Conservation (phyloP, 1,140 invertebrate species). For the Neotoxoptera formosana region DNA sequence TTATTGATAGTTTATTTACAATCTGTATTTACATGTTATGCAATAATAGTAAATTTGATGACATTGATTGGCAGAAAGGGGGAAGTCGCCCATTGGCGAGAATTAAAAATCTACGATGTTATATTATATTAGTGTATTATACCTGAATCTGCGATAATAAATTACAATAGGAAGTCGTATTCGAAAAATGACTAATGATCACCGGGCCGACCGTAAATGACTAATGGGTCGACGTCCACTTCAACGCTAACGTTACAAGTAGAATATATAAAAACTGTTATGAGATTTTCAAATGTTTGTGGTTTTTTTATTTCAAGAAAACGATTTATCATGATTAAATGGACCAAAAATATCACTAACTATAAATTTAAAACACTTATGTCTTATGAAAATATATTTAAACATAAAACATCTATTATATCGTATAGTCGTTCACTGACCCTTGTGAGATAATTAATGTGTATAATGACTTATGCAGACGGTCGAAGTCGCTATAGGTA, state of each 20-base stretch:
- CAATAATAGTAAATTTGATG: too few species aligned
- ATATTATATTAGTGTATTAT: not conserved
- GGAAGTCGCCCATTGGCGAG: too few species aligned
- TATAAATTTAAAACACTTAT: not conserved
- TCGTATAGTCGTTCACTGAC: not conserved
- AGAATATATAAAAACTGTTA: not conserved
- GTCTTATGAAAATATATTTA: not conserved
- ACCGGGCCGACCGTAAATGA: not conserved
- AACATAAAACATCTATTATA: too few species aligned
- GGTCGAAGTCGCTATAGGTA: not conserved
- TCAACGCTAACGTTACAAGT: not conserved
- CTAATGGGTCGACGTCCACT: not conserved
- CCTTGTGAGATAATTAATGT: not conserved
- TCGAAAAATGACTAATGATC: conserved; percentile 6
- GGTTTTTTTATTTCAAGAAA: not conserved
- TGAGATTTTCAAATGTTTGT: not conserved
- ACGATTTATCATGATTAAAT: not conserved
- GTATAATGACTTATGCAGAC: not conserved
- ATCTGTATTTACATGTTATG: too few species aligned
- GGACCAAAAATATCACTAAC: not conserved
- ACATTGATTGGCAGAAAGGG: too few species aligned
- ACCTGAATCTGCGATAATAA: not conserved
- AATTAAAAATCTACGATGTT: not conserved
- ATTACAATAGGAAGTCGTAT: not conserved
- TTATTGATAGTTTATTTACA: too few species aligned